Evolutionary conservation across 2,797 vertebrate species (phyloP).

Genomic region (Lates japonicus): DNA sequence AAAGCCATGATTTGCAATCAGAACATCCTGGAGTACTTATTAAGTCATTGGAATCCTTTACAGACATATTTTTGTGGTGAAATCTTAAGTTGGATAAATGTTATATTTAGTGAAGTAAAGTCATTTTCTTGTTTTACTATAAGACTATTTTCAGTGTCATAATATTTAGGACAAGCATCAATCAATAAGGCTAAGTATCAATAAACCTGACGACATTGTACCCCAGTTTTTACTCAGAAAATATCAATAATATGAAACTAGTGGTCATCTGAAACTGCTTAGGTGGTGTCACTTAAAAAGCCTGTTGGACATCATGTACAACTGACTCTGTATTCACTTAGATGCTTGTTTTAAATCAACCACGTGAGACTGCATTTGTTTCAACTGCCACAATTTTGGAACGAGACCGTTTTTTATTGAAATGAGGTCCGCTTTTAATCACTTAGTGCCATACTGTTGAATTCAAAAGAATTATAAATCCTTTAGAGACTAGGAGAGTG

Average conservation of each 20-base stretch:
- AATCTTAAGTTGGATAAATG: constrained; percentile 81
- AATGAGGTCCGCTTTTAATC: constrained; percentile 71
- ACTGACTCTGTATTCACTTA: constrained; percentile 61
- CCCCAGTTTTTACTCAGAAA: constrained; percentile 62
- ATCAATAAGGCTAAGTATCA: constrained; percentile 69
- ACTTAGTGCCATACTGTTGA: constrained; percentile 75
- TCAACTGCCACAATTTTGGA: constrained; percentile 72
- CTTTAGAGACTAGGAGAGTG: constrained; percentile 48
- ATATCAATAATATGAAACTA: constrained; percentile 58
- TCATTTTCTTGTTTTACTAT: constrained; percentile 81
- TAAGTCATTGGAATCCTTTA: constrained; percentile 75
- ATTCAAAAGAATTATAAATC: constrained; percentile 52
- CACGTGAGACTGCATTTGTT: constrained; percentile 59
- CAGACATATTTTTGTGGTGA: constrained; percentile 84
- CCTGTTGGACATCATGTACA: constrained; percentile 54
- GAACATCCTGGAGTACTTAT: constrained; percentile 85
- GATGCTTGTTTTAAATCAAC: constrained; percentile 71
- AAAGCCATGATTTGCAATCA: constrained; percentile 94
- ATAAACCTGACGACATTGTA: constrained; percentile 55
- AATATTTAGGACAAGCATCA: constrained; percentile 75
- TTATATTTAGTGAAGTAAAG: constrained; percentile 84
- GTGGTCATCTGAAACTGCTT: constrained; percentile 61
- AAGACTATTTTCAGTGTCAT: constrained; percentile 79
- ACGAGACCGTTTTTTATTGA: constrained; percentile 53
- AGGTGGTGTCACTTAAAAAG: constrained; percentile 54